These are phyloP conservation scores for Ciconia stormi DNA, from an alignment of 2,113 vertebrate genomes.

Conservation along the genomic window DNA sequence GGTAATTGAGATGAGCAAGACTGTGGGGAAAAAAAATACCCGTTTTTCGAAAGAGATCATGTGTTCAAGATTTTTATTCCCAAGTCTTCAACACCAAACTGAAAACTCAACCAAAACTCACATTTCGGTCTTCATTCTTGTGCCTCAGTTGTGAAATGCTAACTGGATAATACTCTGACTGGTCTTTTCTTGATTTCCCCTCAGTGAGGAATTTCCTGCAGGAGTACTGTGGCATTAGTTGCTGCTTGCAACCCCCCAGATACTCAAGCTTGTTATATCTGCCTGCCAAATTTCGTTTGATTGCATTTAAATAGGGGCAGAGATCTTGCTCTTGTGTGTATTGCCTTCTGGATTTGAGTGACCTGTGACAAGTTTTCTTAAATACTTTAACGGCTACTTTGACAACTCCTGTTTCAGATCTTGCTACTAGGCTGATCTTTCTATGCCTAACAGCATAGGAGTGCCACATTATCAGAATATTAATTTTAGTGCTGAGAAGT, in stretches of 20 bases:
- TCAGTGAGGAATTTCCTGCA: neutral
- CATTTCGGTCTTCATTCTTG: neutral
- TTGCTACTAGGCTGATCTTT: neutral
- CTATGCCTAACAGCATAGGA: neutral
- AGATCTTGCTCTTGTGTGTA: neutral
- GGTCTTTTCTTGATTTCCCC: neutral
- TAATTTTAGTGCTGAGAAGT: neutral
- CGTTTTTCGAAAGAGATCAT: neutral
- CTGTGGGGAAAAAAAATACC: accelerated
- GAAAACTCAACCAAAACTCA: neutral
- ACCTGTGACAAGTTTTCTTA: neutral
- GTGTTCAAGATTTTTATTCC: neutral
- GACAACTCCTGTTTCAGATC: neutral
- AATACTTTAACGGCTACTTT: neutral
- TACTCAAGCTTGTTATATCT: neutral
- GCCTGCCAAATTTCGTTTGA: neutral
- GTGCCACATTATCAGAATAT: neutral
- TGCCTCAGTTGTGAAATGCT: neutral
- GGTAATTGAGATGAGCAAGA: neutral
- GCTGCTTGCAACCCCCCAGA: neutral
- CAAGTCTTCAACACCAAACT: neutral
- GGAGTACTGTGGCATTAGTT: neutral
- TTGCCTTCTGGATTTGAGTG: neutral
- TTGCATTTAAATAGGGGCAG: neutral
- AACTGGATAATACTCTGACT: neutral